Evolutionary conservation across 2,797 vertebrate genomes (phyloP), one percentile per base, ranked within the genome.

Genomic region (Okamejei kenojei): DNA sequence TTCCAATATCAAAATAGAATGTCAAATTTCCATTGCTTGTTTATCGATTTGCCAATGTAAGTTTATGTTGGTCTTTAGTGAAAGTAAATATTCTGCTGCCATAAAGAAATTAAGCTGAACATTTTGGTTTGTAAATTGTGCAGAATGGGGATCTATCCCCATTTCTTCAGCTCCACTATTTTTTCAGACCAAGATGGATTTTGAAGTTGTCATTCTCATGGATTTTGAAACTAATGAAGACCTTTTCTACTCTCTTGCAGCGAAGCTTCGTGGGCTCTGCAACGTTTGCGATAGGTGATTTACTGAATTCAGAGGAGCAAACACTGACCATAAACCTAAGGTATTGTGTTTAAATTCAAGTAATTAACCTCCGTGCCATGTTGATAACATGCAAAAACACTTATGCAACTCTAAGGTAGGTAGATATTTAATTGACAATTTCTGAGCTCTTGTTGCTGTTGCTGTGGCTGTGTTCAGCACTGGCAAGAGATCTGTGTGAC

Each of bases 291-390:
- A 97, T 99, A 1, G 97, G 96, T 19, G 98, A 99, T 93, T 96
- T 99, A 94, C 95, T 99, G 93, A 97, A 97, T 94, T 97, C 98
- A 23, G 98, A 98, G 96, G 98, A 98, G 94, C 97, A 98, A 23
- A 97, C 96, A 93, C 95, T 99, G 95, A 97, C 97, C 94, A 97
- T 99, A 94, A 98, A 96, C 94, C 97, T 99, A 94, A 98, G 98
- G 99, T 99, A 95, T 96, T 95, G 74, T 91, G 3, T 23, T n/a
- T 21, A 11, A 23, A 19, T 19, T 84, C 4, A 45, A 38, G 2
- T 54, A n/a, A 19, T 92, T 11, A 3, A 38, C 32, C 1, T 26
- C 13, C 32, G 76, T 76, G 90, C 26, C n/a, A 32, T 35, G 7
- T 8, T 68, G 61, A 2, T 88, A 58, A 76, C 38, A 54, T 15